A percentile compares a stretch with the other conserved stretches of the same genome.
Evolutionary conservation across 2,113 vertebrate genomes (phyloP).

Genomic region (Syngnathus floridae): DNA sequence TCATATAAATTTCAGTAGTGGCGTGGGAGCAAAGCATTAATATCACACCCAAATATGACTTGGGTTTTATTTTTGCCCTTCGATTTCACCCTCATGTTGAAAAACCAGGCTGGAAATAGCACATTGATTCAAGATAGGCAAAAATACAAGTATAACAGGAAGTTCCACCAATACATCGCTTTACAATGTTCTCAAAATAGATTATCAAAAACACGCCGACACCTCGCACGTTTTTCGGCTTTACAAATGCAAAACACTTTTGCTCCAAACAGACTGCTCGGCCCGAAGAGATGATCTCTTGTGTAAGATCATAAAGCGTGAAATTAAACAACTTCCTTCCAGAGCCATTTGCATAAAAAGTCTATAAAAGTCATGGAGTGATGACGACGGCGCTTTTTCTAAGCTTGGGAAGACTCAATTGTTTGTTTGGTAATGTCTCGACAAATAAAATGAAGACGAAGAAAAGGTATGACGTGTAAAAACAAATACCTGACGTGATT

Average conservation of each 20-base stretch:
- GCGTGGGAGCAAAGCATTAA: conserved; percentile 39
- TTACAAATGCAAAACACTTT: conserved; percentile 49
- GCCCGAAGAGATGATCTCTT: conserved; percentile 35
- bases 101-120: conserved; percentile 35
- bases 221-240: conserved; percentile 15
- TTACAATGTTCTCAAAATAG: conserved; percentile 41
- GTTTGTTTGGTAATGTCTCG: conserved; percentile 39
- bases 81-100: conserved; percentile 9
- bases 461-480: conserved; percentile 24
- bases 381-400: conserved; percentile 36
- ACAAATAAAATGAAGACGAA: conserved; percentile 44
- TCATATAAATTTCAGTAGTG: conserved; percentile 12
- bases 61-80: conserved; percentile 22
- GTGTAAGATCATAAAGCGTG: conserved; percentile 28
- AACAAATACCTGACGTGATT: conserved; percentile 5
- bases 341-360: conserved; percentile 62
- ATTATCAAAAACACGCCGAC: conserved; percentile 33
- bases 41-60: conserved; percentile 55
- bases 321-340: conserved; percentile 34
- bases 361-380: conserved; percentile 33
- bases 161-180: conserved; percentile 46
- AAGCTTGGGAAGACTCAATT: conserved; percentile 31
- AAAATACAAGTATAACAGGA: conserved; percentile 44
- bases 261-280: conserved; percentile 38
- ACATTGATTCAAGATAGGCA: conserved; percentile 42